phyloP scores from a whole-genome alignment of 2,113 vertebrate species.

The Urocolius indicus region DNA sequence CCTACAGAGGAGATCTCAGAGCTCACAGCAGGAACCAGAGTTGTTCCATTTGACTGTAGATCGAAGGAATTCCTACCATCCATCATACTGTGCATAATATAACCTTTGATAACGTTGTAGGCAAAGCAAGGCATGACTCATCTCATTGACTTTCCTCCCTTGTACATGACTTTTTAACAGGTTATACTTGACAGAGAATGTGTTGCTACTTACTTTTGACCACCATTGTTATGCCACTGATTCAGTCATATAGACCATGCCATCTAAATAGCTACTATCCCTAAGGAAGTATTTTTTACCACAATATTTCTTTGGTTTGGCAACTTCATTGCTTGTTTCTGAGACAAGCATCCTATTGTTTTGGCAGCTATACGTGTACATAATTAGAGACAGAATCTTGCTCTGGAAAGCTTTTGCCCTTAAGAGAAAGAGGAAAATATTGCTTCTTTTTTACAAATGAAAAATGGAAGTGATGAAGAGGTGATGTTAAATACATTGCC shows the following conservation, averaged over 20 bases:
- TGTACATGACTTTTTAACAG: not conserved
- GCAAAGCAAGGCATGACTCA: not conserved
- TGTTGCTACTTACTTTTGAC: not conserved
- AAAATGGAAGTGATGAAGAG: not conserved
- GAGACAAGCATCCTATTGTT: not conserved
- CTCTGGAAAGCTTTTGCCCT: not conserved
- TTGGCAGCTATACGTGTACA: not conserved
- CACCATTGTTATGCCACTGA: not conserved
- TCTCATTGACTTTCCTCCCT: not conserved
- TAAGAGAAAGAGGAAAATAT: not conserved
- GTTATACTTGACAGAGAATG: not conserved
- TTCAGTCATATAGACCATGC: not conserved
- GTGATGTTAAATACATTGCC: not conserved
- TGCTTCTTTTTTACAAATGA: not conserved
- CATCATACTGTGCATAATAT: not conserved
- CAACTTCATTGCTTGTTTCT: not conserved
- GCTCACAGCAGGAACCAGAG: not conserved
- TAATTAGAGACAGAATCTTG: not conserved
- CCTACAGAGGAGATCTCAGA: not conserved
- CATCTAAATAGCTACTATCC: not conserved
- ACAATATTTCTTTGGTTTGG: not conserved
- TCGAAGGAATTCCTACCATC: not conserved
- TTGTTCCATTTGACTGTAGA: not conserved
- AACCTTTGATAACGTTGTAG: not conserved
- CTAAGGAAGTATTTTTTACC: not conserved